A percentile compares a stretch with the other conserved stretches of the same genome.
phyloP scores from a whole-genome alignment of 2,113 vertebrate species.

The Thomomys bottae region DNA sequence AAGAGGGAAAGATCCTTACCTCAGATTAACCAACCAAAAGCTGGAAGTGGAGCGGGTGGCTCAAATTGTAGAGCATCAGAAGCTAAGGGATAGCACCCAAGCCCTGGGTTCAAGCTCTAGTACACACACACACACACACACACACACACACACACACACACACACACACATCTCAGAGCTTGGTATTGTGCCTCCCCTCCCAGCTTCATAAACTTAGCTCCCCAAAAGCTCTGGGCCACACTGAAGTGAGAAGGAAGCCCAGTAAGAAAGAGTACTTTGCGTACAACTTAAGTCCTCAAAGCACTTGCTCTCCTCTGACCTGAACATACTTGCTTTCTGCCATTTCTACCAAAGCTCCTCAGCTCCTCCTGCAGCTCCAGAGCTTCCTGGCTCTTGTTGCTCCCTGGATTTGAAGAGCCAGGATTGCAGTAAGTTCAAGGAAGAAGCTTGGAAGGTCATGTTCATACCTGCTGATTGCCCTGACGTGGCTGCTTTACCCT shows the following conservation, averaged over 20 bases:
- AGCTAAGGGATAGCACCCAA: no score
- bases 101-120: no score
- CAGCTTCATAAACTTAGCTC: no score
- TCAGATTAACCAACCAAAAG: no score
- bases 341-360: not conserved
- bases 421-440: not conserved
- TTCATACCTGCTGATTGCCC: not conserved
- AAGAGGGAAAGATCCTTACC: no score
- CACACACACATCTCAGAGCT: no score
- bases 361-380: not conserved
- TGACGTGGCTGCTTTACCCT: not conserved
- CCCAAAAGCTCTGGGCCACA: not conserved
- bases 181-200: no score
- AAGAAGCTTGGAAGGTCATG: not conserved
- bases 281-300: not conserved
- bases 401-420: not conserved
- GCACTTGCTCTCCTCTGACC: not conserved
- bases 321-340: not conserved
- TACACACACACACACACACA: no score
- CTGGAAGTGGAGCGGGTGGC: no score
- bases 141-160: no score
- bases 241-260: not conserved
- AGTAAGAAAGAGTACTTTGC: not conserved
- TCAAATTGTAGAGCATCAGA: no score
- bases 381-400: not conserved